A percentile compares a stretch with the other conserved stretches of the same genome.
phyloP scores from a whole-genome alignment of 2,113 vertebrate species.

The Micromys minutus region DNA sequence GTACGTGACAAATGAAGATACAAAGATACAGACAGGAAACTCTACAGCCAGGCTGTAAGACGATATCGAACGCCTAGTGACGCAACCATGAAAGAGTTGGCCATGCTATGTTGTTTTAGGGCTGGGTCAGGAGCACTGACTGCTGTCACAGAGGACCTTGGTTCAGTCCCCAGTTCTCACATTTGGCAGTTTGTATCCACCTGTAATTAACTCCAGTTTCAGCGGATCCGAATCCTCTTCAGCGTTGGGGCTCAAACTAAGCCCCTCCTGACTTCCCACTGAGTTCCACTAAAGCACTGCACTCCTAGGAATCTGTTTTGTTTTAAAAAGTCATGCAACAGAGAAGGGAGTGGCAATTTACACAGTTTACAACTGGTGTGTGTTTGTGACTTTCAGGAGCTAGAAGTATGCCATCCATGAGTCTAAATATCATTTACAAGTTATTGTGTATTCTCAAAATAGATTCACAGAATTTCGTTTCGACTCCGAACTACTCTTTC shows the following conservation, averaged over 20 bases:
- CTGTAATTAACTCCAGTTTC: background rate
- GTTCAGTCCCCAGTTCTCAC: background rate
- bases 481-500: background rate
- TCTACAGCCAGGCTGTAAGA: slow-evolving; percentile 37
- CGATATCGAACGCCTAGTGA: background rate
- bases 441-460: background rate
- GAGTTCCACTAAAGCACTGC: background rate
- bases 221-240: background rate
- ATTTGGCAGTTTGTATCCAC: background rate
- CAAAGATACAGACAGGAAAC: slow-evolving; percentile 43
- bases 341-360: background rate
- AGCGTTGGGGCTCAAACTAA: background rate
- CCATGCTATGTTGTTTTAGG: too few relatives aligned
- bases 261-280: background rate
- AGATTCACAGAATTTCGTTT: slow-evolving; percentile 30
- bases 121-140: background rate
- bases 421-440: background rate
- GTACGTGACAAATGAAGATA: slow-evolving; percentile 34
- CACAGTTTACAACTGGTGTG: slow-evolving; percentile 9
- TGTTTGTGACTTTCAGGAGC: background rate
- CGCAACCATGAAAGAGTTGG: background rate
- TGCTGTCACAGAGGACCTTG: background rate
- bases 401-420: background rate
- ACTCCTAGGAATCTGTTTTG: background rate
- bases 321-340: background rate